Evolutionary conservation across 2,888 invertebrate species (phyloP).

Genomic region (Scaptomyza caliginosa): DNA sequence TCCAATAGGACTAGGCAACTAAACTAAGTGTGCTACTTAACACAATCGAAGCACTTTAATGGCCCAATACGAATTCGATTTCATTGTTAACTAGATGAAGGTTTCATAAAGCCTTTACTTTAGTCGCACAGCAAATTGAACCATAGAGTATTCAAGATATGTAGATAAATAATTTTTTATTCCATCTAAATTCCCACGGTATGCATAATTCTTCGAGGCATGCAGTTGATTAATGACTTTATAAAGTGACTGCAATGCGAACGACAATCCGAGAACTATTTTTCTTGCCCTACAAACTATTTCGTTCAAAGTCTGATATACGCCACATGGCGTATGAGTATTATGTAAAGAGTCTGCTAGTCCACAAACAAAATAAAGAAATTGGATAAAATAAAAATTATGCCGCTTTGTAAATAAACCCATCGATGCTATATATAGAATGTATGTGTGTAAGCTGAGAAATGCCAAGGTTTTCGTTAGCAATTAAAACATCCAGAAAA

Average conservation of each 20-base stretch:
- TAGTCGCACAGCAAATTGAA: too few species aligned
- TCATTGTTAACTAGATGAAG: too few species aligned
- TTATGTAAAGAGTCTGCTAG: neutral
- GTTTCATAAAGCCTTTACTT: too few species aligned
- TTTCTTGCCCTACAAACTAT: constrained; percentile 5
- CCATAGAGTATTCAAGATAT: too few species aligned
- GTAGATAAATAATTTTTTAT: too few species aligned
- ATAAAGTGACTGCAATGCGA: constrained; percentile 40
- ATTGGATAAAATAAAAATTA: too few species aligned
- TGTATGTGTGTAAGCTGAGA: neutral
- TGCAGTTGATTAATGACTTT: constrained; percentile 46
- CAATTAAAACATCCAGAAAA: constrained; percentile 8
- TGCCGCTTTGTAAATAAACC: neutral
- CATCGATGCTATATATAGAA: neutral
- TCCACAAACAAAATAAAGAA: too few species aligned
- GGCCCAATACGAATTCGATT: neutral
- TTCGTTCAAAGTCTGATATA: neutral
- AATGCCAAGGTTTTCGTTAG: neutral
- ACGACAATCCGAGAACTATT: constrained; percentile 16
- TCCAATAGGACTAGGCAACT: constrained; percentile 2
- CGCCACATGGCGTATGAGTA: constrained; percentile 22
- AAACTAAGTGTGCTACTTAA: neutral
- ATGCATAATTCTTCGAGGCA: neutral
- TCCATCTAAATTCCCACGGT: constrained; percentile 36
- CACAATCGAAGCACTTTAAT: neutral